Conservation (phyloP, 2,113 vertebrate species). For the Felis catus region F.catus_Fca126_mat1.0 CM031413.1:103389501-103390000, state of each 20-base stretch:
- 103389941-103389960: neutral
- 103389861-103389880: neutral
- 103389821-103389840: neutral
- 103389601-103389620: neutral
- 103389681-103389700: neutral
- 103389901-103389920: neutral
- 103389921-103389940: neutral
- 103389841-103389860: neutral
- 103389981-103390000: neutral
- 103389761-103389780: neutral
- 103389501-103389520: neutral
- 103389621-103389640: neutral
- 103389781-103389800: neutral
- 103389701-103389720: neutral
- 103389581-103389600: neutral
- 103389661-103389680: neutral
- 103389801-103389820: neutral
- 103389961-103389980: neutral
- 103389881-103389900: neutral
- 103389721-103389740: neutral
- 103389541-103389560: neutral
- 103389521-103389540: neutral
- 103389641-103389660: neutral
- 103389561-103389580: neutral
- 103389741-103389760: neutral